Base-by-base conservation (phyloP, 2,797 vertebrate species). In the Graptemys geographica region DNA sequence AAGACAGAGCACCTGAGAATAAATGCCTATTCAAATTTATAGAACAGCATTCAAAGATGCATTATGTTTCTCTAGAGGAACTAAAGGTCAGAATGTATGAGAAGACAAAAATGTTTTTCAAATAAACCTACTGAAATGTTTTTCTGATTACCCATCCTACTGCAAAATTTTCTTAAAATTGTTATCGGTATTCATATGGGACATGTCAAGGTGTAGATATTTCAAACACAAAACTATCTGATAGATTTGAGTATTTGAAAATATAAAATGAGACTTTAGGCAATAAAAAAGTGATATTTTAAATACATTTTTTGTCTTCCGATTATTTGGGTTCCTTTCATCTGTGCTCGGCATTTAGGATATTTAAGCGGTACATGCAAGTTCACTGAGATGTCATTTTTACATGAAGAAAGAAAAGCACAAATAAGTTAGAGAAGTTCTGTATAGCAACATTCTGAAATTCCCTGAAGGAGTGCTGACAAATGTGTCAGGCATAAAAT, bases 1-100 rank as follows among this genome's bases (percentile, higher is more conserved):
- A 97, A 97, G 91, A 96, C 88, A 97, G 94, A 90, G 65, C 87
- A 96, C 90, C 96, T 96, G 94, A 97, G 96, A 97, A 96, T 92
- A 95, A 97, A 88, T 91, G 92, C 74, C 88, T 97, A 83, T 95
- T 95, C 86, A 94, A 84, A 90, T 90, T 84, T 94, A 88, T 5
- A 89, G 89, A 96, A 93, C 41, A 90, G 51, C 56, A 81, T 93
- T 93, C 86, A 90, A 95, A 96, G 86, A 91, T 84, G 72, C 53
- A 92, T 86, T 92, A 90, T 31, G 81, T 57, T 92, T 93, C 95
- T 96, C 80, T 88, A 90, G 90, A 94, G 92, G 65, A 95, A 90
- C 79, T 53, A 84, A 56, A 81, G 88, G 88, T 93, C 94, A 95
- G 83, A 91, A 95, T 92, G 79, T 89, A 90, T 53, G n/a, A 84